Base-by-base conservation (phyloP, 2,113 vertebrate species). In the Brachyhypopomus occidentalis region DNA sequence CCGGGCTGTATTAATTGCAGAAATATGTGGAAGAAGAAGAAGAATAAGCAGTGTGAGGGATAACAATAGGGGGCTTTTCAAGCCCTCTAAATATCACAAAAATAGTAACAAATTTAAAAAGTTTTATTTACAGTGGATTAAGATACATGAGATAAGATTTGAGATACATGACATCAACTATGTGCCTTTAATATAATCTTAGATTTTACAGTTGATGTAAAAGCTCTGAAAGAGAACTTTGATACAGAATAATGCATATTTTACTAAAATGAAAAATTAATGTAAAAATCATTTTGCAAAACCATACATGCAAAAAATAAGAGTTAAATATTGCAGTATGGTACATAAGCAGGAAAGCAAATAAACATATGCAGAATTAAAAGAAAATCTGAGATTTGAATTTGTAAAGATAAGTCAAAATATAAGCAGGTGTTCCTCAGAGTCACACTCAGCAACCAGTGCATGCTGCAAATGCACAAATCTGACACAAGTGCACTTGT, bases 401-500 rank as follows among this genome's bases (percentile, higher is more conserved):
- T 11, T 52, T 52, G 8, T 5, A 52, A 52, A 12, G 12, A 12
- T 11, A 0, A 52, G 45, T 14, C 45, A 52, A 52, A 52, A 52
- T 52, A 52, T 1, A 52, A 52, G 45, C 12, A 52, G 45, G 62
- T 6, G n/a, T 66, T 5, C 25, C n/a, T n/a, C 17, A 66, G 48
- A 5, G 9, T 34, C 45, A 27, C n/a, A 16, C 75, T 84, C 62
- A 87, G 20, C 87, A 87, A 36, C 86, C 86, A 5, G 72, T 83
- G 70, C 88, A 87, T 56, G 86, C 87, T 8, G 69, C 81, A 64
- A 45, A 86, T 19, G 77, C 64, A 70, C 87, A 88, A 79, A 86
- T 72, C 87, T 89, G 86, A 81, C 88, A 87, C 20, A 64, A n/a
- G 20, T 82, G 60, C 0, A 17, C 5, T 20, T 48, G 19, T 30